Evolutionary conservation across 2,113 vertebrate genomes (phyloP).

Genomic region (Onychostoma macrolepis): DNA sequence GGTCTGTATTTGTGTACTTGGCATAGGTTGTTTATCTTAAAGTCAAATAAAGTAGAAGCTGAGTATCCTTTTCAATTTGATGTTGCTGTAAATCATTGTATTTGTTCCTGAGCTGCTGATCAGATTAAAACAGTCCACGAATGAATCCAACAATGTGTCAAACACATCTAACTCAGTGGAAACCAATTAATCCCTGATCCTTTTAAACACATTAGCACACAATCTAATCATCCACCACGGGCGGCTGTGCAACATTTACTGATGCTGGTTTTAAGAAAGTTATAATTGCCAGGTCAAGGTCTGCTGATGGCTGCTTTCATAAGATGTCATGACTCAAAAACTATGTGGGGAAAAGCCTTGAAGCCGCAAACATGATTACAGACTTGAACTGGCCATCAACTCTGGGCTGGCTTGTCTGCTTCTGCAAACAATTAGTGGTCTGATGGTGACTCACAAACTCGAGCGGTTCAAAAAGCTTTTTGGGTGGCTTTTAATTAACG

Average conservation of each 20-base stretch:
- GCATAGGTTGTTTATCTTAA: not conserved
- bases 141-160: slow-evolving; percentile 8
- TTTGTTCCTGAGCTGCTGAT: not conserved
- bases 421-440: slow-evolving; percentile 34
- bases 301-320: slow-evolving; percentile 6
- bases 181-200: not conserved
- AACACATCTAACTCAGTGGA: slow-evolving; percentile 6
- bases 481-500: slow-evolving; percentile 17
- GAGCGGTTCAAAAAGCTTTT: not conserved
- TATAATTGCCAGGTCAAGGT: not conserved
- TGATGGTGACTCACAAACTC: slow-evolving; percentile 20
- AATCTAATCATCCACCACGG: not conserved
- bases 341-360: not conserved
- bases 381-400: not conserved
- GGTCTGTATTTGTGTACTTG: not conserved
- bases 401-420: not conserved
- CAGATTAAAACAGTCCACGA: not conserved
- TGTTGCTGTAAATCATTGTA: not conserved
- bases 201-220: not conserved
- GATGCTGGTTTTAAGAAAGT: not conserved
- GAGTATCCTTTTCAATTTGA: not conserved
- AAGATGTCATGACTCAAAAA: not conserved
- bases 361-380: not conserved
- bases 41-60: not conserved
- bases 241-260: not conserved